phyloP scores from a whole-genome alignment of 2,888 invertebrate genomes.

The Odontocerum albicorne region DNA sequence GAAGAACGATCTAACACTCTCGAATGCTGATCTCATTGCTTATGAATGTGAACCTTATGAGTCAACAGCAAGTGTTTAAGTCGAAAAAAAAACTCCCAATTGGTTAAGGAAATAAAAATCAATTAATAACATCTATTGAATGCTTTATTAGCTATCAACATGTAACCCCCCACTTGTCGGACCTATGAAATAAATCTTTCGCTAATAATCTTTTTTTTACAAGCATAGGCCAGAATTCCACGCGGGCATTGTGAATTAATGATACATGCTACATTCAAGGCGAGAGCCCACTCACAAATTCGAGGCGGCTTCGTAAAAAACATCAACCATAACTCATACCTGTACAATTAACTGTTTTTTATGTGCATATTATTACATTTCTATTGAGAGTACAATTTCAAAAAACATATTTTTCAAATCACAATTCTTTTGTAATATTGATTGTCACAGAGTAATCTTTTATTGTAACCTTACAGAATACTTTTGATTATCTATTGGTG shows the following conservation, averaged over 20 bases:
- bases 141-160: constrained; percentile 35
- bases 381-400: background rate
- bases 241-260: background rate
- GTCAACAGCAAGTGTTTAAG: background rate
- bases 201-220: constrained; percentile 15
- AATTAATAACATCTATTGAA: constrained; percentile 29
- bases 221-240: constrained; percentile 27
- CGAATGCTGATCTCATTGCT: too few species aligned
- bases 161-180: constrained; percentile 34
- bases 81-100: background rate
- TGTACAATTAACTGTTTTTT: constrained; percentile 15
- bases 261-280: background rate
- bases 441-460: too few species aligned
- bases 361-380: constrained; percentile 1
- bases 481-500: too few species aligned
- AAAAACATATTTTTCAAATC: constrained; percentile 4
- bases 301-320: background rate
- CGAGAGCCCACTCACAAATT: background rate
- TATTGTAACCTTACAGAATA: too few species aligned
- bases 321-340: constrained; percentile 1
- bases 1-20: too few species aligned
- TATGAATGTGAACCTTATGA: background rate
- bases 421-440: background rate
- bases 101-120: background rate
- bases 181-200: constrained; percentile 28